Conservation (phyloP, 2,888 invertebrate species). For the Rhingia campestris region DNA sequence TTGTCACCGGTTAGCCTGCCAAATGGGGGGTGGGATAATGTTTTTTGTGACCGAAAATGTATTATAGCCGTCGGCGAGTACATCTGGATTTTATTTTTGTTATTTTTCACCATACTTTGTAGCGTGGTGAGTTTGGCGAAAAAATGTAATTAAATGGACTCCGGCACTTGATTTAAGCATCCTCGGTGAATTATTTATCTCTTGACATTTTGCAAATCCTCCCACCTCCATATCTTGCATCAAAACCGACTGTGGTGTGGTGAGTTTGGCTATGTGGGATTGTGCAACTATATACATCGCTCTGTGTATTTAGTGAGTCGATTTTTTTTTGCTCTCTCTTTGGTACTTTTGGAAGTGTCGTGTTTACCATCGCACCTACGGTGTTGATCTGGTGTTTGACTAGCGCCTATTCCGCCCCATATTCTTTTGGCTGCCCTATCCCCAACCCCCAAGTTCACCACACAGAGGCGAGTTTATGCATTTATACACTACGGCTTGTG, state of each 20-base stretch:
- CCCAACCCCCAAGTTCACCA: slow-evolving; percentile 43
- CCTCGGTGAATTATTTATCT: slow-evolving; percentile 53
- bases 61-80: slow-evolving; percentile 49
- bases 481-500: slow-evolving; percentile 61
- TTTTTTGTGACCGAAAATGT: slow-evolving; percentile 16
- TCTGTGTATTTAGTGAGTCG: slow-evolving; percentile 58
- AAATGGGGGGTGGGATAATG: slow-evolving; percentile 62
- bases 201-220: slow-evolving; percentile 6
- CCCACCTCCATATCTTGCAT: background rate
- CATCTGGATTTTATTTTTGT: background rate
- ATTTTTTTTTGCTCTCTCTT: slow-evolving; percentile 63
- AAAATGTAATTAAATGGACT: slow-evolving; percentile 45
- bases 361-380: slow-evolving; percentile 81
- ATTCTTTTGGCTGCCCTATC: slow-evolving; percentile 54
- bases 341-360: slow-evolving; percentile 76
- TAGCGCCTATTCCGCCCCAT: slow-evolving; percentile 75
- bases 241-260: background rate
- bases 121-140: slow-evolving; percentile 49
- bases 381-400: slow-evolving; percentile 81
- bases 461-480: slow-evolving; percentile 52
- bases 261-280: slow-evolving; percentile 34
- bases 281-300: slow-evolving; percentile 45
- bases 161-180: slow-evolving; percentile 56
- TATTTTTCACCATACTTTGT: slow-evolving; percentile 21
- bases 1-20: slow-evolving; percentile 47